Conservation (phyloP, 2,888 invertebrate genomes). For the Venusia cambrica region DNA sequence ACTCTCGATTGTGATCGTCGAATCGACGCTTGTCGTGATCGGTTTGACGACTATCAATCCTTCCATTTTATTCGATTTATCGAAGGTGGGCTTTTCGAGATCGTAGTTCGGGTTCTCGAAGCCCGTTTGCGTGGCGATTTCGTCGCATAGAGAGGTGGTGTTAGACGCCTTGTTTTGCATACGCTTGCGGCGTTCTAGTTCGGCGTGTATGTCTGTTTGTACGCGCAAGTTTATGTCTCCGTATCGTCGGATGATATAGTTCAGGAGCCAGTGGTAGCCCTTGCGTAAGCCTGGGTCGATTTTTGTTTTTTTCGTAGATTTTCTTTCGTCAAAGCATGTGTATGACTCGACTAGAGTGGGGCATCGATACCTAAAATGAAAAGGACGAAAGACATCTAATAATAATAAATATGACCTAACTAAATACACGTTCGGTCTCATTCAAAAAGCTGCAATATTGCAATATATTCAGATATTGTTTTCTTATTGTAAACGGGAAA, state of each 20-base stretch:
- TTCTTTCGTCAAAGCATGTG: slow-evolving; percentile 54
- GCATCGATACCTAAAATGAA: slow-evolving; percentile 81
- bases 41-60: slow-evolving; percentile 69
- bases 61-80: slow-evolving; percentile 36
- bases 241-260: slow-evolving; percentile 85
- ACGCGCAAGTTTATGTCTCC: slow-evolving; percentile 84
- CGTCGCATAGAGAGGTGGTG: slow-evolving; percentile 62
- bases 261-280: slow-evolving; percentile 87
- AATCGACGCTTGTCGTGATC: slow-evolving; percentile 55
- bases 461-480: too few relatives aligned
- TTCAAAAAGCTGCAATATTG: too few relatives aligned
- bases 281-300: slow-evolving; percentile 84
- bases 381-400: too few relatives aligned
- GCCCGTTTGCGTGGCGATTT: slow-evolving; percentile 66
- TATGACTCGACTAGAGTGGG: slow-evolving; percentile 91
- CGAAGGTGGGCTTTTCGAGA: slow-evolving; percentile 33
- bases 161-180: slow-evolving; percentile 59
- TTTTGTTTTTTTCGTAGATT: slow-evolving; percentile 71
- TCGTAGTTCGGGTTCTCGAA: slow-evolving; percentile 73
- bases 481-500: too few relatives aligned
- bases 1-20: slow-evolving; percentile 68
- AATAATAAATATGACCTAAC: too few relatives aligned
- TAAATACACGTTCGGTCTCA: too few relatives aligned
- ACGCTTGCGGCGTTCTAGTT: slow-evolving; percentile 69
- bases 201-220: slow-evolving; percentile 82